A percentile compares a stretch with the other conserved stretches of the same genome.
These are phyloP conservation scores for Euphydryas editha DNA, from an alignment of 2,888 invertebrate species.

Conservation along the genomic window DNA sequence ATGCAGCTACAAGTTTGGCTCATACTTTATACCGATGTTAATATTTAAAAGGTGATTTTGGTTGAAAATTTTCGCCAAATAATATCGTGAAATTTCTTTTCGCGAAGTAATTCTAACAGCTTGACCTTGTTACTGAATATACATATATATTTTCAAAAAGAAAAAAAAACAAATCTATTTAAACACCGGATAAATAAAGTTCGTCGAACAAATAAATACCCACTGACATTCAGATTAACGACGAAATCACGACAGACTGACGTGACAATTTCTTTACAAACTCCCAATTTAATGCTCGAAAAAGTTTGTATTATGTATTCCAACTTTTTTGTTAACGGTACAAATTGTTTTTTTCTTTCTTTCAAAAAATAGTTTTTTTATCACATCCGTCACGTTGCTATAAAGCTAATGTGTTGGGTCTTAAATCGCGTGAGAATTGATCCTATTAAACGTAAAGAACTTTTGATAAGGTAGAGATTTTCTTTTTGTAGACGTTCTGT, in stretches of 20 bases:
- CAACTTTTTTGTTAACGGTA: conserved; percentile 13
- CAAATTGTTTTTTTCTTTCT: conserved; percentile 1
- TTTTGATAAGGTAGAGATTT: conserved; percentile 9
- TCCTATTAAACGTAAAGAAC: conserved; percentile 29
- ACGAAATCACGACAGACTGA: conserved; percentile 9
- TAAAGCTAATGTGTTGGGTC: conserved; percentile 17
- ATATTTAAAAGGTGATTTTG: too few relatives aligned
- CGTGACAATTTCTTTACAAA: conserved; percentile 12
- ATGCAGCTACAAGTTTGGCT: too few relatives aligned
- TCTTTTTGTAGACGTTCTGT: neutral
- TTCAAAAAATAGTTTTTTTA: conserved; percentile 7
- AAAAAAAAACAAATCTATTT: neutral
- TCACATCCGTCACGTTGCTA: conserved; percentile 22
- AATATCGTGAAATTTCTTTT: too few relatives aligned
- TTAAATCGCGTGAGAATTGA: conserved; percentile 37
- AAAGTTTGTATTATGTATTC: conserved; percentile 11
- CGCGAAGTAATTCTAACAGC: too few relatives aligned
- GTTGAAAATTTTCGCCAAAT: too few relatives aligned
- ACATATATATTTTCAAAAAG: too few relatives aligned
- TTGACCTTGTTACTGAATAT: too few relatives aligned
- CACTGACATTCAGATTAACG: neutral
- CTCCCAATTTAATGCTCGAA: conserved; percentile 5
- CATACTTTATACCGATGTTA: too few relatives aligned
- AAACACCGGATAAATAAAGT: conserved; percentile 2
- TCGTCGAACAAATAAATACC: neutral